Base-by-base conservation (phyloP, 2,888 invertebrate species). In the Drosophila ustulata region DNA sequence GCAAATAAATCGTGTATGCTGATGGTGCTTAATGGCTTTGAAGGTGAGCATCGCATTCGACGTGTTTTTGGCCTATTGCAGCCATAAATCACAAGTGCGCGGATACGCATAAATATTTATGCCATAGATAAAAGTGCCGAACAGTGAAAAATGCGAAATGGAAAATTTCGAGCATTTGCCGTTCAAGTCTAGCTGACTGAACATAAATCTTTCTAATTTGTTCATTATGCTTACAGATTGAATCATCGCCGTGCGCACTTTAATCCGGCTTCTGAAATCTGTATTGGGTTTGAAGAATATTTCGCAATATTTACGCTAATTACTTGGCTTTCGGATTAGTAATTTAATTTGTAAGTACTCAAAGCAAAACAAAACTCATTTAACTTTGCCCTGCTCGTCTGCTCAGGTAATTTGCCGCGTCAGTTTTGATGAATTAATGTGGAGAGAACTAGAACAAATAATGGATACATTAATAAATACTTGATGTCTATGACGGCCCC, bases 251-350 rank as follows among this genome's bases (percentile, higher is more conserved):
- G 43, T 23, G n/a, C 23, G 18, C 9, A 52, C 45, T 28, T 43
- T 46, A 52, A 46, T 41, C 30, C 41, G 26, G n/a, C 13, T n/a
- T 59, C 11, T 13, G 23, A n/a, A 34, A 13, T 49, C 9, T 58
- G 28, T 39, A 37, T 39, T n/a, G 9, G 39, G 3, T 39, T 30
- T 23, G 8, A 47, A 26, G n/a, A 8, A 25, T 11, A 25, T 7
- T 32, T 32, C 28, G n/a, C n/a, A 1, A 26, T 18, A 18, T 18
- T 18, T 18, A 18, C 18, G 18, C 65, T 84, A 79, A 82, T 82
- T 82, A 82, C 82, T 79, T 82, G 61, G 70, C 72, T 75, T 84
- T 70, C 47, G 62, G 59, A 66, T 66, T 50, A 68, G 62, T 75
- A 67, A 86, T 82, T 77, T 25, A 77, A 69, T 80, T 82, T 66